These are phyloP conservation scores for Heteractis magnifica DNA, from an alignment of 92 coral and sea anemone species.

Conservation along the genomic window DNA sequence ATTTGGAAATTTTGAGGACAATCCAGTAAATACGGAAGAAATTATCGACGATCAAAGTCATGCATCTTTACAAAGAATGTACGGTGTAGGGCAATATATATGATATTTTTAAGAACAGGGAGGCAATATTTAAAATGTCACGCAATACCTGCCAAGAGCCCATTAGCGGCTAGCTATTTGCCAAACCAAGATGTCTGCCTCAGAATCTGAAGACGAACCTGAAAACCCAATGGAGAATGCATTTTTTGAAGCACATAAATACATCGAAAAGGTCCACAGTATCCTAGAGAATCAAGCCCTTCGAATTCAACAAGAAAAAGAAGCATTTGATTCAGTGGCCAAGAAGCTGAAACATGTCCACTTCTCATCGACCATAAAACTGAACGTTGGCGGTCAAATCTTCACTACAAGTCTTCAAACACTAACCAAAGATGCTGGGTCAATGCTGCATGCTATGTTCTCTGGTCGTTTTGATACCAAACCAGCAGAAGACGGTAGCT, in stretches of 20 bases:
- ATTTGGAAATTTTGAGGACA: too few species aligned
- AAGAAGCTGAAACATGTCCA: constrained; percentile 60
- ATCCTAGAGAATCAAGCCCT: constrained; percentile 20
- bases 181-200: not conserved
- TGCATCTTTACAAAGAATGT: too few species aligned
- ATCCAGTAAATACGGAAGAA: too few species aligned
- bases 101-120: too few species aligned
- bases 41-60: too few species aligned
- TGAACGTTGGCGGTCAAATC: constrained; percentile 71
- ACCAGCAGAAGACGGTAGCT: constrained; percentile 72
- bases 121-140: too few species aligned
- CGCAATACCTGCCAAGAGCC: too few species aligned
- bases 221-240: not conserved
- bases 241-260: not conserved
- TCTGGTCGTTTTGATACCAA: constrained; percentile 70
- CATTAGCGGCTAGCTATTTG: not conserved
- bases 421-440: constrained; percentile 60
- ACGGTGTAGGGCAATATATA: too few species aligned
- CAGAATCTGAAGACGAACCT: not conserved
- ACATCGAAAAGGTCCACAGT: constrained; percentile 18
- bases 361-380: constrained; percentile 52
- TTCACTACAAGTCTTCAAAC: constrained; percentile 65
- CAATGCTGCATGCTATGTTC: constrained; percentile 80
- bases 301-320: constrained; percentile 48
- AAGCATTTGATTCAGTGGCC: constrained; percentile 58